Evolutionary conservation across 2,113 vertebrate genomes (phyloP).

Genomic region (Chrysochloris asiatica): DNA sequence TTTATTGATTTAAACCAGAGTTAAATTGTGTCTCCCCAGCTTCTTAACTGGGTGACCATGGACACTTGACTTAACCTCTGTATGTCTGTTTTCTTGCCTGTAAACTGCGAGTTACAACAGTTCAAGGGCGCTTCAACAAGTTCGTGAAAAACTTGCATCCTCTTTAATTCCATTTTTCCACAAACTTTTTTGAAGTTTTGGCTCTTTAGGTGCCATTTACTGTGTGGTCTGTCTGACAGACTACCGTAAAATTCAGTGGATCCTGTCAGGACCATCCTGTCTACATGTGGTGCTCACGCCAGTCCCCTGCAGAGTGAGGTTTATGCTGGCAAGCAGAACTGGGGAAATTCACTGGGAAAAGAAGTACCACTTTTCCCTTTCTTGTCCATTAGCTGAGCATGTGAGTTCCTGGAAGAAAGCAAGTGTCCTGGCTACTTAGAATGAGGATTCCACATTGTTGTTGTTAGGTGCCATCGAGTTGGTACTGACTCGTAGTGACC

Average conservation of each 20-base stretch:
- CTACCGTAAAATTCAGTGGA: not conserved
- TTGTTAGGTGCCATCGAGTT: too few relatives aligned
- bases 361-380: not conserved
- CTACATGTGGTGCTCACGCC: not conserved
- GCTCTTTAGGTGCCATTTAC: too few relatives aligned
- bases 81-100: not conserved
- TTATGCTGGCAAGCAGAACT: not conserved
- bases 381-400: not conserved
- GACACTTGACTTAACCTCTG: not conserved
- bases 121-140: too few relatives aligned
- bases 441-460: not conserved
- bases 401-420: conserved; percentile 45
- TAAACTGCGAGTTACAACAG: not conserved
- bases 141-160: too few relatives aligned
- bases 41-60: not conserved
- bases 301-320: not conserved
- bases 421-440: not conserved
- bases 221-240: not conserved
- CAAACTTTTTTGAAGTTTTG: too few relatives aligned
- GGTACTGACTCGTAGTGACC: too few relatives aligned
- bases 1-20: not conserved
- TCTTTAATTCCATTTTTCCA: too few relatives aligned
- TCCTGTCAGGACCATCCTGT: not conserved
- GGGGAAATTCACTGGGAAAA: not conserved
- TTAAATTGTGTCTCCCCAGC: not conserved